Conservation (phyloP, 2,888 invertebrate species). For the Pyrochroa serraticornis region DNA sequence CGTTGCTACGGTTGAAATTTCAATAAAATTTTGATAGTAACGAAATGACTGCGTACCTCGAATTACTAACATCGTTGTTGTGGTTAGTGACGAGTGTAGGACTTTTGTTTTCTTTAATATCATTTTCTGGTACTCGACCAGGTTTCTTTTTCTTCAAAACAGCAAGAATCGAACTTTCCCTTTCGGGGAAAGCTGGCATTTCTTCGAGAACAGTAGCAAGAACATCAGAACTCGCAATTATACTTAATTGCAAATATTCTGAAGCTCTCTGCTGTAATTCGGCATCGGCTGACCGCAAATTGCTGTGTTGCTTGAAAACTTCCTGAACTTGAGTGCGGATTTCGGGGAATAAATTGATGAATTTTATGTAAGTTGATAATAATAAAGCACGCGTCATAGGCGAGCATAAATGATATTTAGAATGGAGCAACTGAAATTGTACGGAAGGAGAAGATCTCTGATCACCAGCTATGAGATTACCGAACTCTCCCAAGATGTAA, state of each 20-base stretch:
- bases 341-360: constrained; percentile 98
- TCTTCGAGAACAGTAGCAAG: constrained; percentile 98
- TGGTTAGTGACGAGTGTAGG: constrained; percentile 66
- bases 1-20: constrained; percentile 6
- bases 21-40: constrained; percentile 5
- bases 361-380: constrained; percentile 98
- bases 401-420: constrained; percentile 98
- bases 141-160: constrained; percentile 99
- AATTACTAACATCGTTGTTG: constrained; percentile 59
- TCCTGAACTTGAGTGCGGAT: constrained; percentile 95
- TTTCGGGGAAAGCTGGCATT: constrained; percentile 99
- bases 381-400: constrained; percentile 95
- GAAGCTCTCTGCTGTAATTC: constrained; percentile 98
- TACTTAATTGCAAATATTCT: constrained; percentile 95
- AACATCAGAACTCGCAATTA: constrained; percentile 95
- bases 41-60: constrained; percentile 44
- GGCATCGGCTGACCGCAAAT: constrained; percentile 96
- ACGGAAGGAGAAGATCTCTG: constrained; percentile 95
- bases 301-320: constrained; percentile 90
- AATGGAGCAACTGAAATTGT: constrained; percentile 97
- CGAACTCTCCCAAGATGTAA: constrained; percentile 98
- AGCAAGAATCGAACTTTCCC: constrained; percentile 96
- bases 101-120: constrained; percentile 82
- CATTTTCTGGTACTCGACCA: constrained; percentile 89
- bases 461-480: constrained; percentile 98